Base-by-base conservation (phyloP, 1,140 invertebrate species). In the Drosophila bocki region DNA sequence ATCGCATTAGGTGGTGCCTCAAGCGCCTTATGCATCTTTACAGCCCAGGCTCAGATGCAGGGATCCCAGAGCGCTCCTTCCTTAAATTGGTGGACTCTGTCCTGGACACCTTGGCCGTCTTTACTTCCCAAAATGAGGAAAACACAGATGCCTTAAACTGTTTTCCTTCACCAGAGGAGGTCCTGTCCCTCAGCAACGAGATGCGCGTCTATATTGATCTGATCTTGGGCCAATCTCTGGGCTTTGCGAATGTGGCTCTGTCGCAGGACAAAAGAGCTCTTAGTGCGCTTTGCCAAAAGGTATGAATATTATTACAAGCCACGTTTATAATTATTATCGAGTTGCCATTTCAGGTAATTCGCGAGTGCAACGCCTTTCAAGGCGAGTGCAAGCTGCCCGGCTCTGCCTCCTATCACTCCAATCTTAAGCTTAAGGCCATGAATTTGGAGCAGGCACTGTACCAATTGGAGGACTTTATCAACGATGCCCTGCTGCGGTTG, bases 231-330 rank as follows among this genome's bases (percentile, higher is more conserved):
- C 91, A 92, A 48, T 67, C 87, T 3, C 56, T 92, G 29, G 86
- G 90, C 0, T 91, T 92, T 50, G 91, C 91, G 7, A 92, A 92
- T 87, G 91, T 92, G 2, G 82, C 91, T 1, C 33, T 92, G 32
- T 51, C 82, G 2, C 64, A 87, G 37, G 91, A 92, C 58, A 92
- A 92, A 56, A 80, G 72, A n/a, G 91, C 82, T 2, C 53, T 92
- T 0, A 92, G 85, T 77, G 91, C 91, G 1, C 65, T 92, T 0
- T 92, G 91, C 22, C 91, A 92, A 54, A 92, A 92, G 78, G 91
- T 88, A 57, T n/a, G n/a, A 35, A 22, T 22, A 22, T 15, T 8
- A 22, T 2, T 8, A 26, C 26, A 19, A 7, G 9, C 11, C 22
- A 5, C 19, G 6, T 17, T 47, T 13, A n/a, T 12, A 3, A 5